phyloP scores from a whole-genome alignment of 2,888 invertebrate genomes.

The Andrena chrysosceles region DNA sequence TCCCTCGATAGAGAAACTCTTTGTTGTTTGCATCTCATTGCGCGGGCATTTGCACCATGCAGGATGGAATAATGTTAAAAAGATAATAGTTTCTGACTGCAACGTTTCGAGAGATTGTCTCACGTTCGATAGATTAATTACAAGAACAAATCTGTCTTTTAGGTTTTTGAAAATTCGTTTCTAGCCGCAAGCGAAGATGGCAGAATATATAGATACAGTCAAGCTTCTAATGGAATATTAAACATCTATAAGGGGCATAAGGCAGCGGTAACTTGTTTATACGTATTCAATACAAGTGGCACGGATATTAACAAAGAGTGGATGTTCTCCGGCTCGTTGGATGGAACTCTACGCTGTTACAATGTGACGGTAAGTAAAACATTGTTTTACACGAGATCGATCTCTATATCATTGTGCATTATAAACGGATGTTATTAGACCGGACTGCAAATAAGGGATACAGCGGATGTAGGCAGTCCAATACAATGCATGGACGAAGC shows the following conservation, averaged over 20 bases:
- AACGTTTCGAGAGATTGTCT: background rate
- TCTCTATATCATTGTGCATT: conserved; percentile 69
- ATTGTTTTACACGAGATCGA: background rate
- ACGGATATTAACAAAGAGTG: conserved; percentile 85
- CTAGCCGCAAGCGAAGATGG: conserved; percentile 89
- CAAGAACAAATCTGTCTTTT: conserved; percentile 76
- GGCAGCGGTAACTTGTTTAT: conserved; percentile 88
- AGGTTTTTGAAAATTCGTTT: conserved; percentile 88
- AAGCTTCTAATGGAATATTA: conserved; percentile 86
- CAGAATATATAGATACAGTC: conserved; percentile 87
- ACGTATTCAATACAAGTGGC: conserved; percentile 84
- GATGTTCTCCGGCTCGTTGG: conserved; percentile 88
- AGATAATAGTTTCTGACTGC: conserved; percentile 6
- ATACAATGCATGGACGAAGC: conserved; percentile 91
- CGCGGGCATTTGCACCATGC: background rate
- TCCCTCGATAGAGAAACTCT: background rate
- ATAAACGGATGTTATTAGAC: conserved; percentile 82
- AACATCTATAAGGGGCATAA: conserved; percentile 87
- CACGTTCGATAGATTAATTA: conserved; percentile 3
- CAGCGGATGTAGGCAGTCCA: conserved; percentile 87
- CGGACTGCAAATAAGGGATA: conserved; percentile 86
- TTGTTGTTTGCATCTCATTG: background rate
- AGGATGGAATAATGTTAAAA: background rate
- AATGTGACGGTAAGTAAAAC: conserved; percentile 86
- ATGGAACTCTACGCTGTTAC: conserved; percentile 87